Evolutionary conservation across 2,888 invertebrate species (phyloP).

Genomic region (Formica aserva): DNA sequence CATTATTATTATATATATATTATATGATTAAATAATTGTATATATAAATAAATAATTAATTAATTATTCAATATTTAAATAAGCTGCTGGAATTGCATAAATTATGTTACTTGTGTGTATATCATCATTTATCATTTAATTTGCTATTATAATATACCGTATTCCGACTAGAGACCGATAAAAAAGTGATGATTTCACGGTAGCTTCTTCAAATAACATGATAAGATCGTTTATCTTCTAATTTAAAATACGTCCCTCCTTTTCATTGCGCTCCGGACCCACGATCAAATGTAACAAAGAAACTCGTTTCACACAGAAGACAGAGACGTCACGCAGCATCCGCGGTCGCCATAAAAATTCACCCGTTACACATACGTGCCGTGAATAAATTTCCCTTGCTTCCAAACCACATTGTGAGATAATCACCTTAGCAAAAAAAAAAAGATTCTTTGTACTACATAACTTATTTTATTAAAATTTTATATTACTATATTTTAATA

Average conservation of each 20-base stretch:
- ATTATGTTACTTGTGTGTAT: not conserved
- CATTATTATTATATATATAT: not conserved
- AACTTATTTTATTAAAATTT: not conserved
- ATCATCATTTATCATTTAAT: constrained; percentile 1
- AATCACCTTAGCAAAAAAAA: not conserved
- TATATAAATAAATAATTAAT: not conserved
- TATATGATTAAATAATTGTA: not conserved
- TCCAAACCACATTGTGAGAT: not conserved
- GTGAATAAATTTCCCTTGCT: constrained; percentile 28
- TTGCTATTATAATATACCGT: not conserved
- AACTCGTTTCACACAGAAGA: constrained; percentile 24
- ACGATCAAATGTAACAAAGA: constrained; percentile 26
- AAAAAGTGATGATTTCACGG: not conserved
- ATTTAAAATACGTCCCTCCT: constrained; percentile 25
- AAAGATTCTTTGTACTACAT: not conserved
- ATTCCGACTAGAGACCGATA: not conserved
- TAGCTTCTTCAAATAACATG: constrained; percentile 2
- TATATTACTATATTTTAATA: constrained; percentile 4
- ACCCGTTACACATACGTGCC: constrained; percentile 23
- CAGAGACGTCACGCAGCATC: constrained; percentile 37
- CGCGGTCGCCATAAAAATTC: constrained; percentile 21
- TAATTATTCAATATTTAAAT: not conserved
- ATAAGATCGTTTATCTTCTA: constrained; percentile 24
- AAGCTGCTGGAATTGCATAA: not conserved
- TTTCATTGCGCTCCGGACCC: not conserved